A percentile compares a stretch with the other conserved stretches of the same genome.
Evolutionary conservation across 2,888 invertebrate genomes (phyloP).

Genomic region (Acanthosepion esculentum): DNA sequence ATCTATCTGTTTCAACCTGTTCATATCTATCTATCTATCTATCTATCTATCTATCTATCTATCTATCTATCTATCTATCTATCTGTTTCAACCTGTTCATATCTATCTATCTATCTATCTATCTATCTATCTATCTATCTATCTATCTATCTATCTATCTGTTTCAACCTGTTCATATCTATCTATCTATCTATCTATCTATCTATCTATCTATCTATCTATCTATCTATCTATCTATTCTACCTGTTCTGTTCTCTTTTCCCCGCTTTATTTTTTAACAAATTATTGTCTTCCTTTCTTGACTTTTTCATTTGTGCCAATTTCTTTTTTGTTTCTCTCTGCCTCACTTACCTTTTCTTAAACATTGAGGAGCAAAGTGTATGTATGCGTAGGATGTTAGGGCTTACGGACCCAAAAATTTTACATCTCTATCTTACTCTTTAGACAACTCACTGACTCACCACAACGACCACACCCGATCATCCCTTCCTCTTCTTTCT

Average conservation of each 20-base stretch:
- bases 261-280: no score
- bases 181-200: background rate
- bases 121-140: no score
- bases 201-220: background rate
- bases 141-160: no score
- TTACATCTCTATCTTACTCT: background rate
- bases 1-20: no score
- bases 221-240: no score
- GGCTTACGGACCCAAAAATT: background rate
- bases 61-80: background rate
- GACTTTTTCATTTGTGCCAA: background rate
- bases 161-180: no score
- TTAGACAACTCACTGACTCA: conserved; percentile 17
- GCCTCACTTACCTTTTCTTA: background rate
- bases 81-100: no score
- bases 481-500: background rate
- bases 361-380: background rate
- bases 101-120: no score
- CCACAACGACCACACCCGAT: background rate
- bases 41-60: background rate
- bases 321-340: background rate
- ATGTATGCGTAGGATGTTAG: background rate
- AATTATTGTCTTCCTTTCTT: background rate
- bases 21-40: background rate
- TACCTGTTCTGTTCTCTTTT: no score